Base-by-base conservation (phyloP, 2,113 vertebrate genomes). In the Lepus americanus region DNA sequence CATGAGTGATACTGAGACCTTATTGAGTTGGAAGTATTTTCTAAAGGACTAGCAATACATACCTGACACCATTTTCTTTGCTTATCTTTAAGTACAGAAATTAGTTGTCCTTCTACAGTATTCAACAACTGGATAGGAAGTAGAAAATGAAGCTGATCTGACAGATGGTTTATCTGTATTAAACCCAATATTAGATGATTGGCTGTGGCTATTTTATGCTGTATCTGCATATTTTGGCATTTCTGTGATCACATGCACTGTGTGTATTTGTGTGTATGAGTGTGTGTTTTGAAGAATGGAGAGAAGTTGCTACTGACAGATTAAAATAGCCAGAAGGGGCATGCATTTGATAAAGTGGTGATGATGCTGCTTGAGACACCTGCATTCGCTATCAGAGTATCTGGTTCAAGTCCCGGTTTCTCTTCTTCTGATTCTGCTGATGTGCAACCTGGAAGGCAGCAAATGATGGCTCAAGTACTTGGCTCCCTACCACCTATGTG, bases 91-190 rank as follows among this genome's bases (percentile, higher is more conserved):
- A 96, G 36, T 74, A 17, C 13, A 92, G 79, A 80, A 36, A 11
- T 67, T 61, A 39, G 39, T 55, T 87, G 19, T 81, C 84, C 89
- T 92, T 95, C 61, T 17, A 53, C 0, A 79, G 59, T 49, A 53
- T 17, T 14, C 67, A 72, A 67, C 82, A 97, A 55, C 87, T 92
- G 73, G 33, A 80, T 29, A 7, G 81, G 69, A 88, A 76, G 39
- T 31, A 55, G 27, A 94, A 87, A 90, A 78, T 3, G 49, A 70
- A 87, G 39, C 22, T 64, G 29, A 76, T 82, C 31, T 51, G 1
- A 76, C 92, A 96, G 76, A 95, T 97, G 80, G 7, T 90, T 89
- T 95, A 25, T 84, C 80, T 94, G 39, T 73, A 61, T 89, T 82
- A 89, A 72, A 84, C 36, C 84, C 29, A 89, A 94, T 92, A 93